phyloP scores from a whole-genome alignment of 64 coral and sea anemone genomes.

The Porites australiensis region DNA sequence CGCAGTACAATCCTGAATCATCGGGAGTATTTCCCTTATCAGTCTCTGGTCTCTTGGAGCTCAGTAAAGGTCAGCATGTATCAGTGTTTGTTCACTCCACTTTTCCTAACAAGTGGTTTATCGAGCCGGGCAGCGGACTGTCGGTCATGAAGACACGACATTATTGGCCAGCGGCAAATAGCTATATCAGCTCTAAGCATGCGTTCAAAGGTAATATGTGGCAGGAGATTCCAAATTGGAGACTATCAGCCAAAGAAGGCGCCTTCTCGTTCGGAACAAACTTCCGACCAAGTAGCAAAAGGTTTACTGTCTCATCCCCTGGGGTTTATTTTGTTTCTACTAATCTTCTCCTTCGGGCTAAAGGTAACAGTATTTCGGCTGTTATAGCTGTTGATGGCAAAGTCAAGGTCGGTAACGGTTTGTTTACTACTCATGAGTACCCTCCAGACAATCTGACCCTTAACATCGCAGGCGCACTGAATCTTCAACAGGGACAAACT shows the following conservation, averaged over 20 bases:
- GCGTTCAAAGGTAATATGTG: background rate
- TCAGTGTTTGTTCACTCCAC: conserved; percentile 55
- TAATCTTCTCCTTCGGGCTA: conserved; percentile 48
- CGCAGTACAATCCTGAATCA: conserved; percentile 35
- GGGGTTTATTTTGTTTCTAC: conserved; percentile 75
- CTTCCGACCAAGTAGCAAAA: background rate
- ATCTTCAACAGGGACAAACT: conserved; percentile 53
- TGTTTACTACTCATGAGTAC: conserved; percentile 31
- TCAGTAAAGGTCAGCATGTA: conserved; percentile 63
- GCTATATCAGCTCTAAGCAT: background rate
- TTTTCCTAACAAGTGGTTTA: conserved; percentile 28
- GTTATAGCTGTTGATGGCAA: conserved; percentile 57
- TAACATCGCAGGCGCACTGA: conserved; percentile 66
- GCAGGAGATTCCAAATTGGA: conserved; percentile 58
- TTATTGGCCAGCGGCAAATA: conserved; percentile 75
- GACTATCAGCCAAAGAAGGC: conserved; percentile 20
- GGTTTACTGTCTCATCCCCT: conserved; percentile 38
- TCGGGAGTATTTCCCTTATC: conserved; percentile 34
- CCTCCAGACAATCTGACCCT: conserved; percentile 55
- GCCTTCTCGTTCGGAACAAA: conserved; percentile 55
- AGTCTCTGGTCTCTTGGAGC: conserved; percentile 63
- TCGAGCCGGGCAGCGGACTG: conserved; percentile 51
- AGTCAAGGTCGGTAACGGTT: conserved; percentile 29
- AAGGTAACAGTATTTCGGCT: conserved; percentile 24
- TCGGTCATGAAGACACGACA: conserved; percentile 66